Evolutionary conservation across 2,113 vertebrate species (phyloP), one percentile per base, ranked within the genome.

Genomic region (Oncorhynchus gorbuscha): DNA sequence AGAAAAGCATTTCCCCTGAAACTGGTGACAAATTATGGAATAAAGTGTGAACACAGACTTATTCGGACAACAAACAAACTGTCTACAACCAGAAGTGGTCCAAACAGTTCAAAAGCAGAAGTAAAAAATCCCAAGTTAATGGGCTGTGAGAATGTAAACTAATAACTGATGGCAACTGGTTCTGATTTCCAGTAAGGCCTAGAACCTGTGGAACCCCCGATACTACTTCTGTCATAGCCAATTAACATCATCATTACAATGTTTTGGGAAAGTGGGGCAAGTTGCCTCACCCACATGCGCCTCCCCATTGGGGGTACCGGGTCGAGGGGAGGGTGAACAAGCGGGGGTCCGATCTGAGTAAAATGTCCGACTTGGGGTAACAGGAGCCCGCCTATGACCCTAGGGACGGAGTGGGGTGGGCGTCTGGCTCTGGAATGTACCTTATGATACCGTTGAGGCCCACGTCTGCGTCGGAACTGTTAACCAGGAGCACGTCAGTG

Each of bases 381-480:
- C 76, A 84, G 77, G 80, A 76, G 75, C 76, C 26, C 61, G 77
- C 79, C 84, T 69, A 79, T 69, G 69, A 65, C 65, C 30, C 20
- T 80, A 9, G 59, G 59, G 59, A 9, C 9, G 2, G 59, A 62
- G 59, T n/a, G n/a, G n/a, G 59, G 59, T n/a, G 20, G n/a, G n/a
- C 2, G 9, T 45, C 39, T 45, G 39, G 8, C 39, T 39, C 39
- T 39, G 59, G 0, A 0, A 76, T 89, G 68, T 93, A 99, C 98
- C 97, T 99, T 85, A 98, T 92, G n/a, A 97, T 92, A 0, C 96
- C 96, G 13, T 99, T 99, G 76, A 92, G 58, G 9, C 95, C 95
- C 32, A 95, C 89, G n/a, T 99, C 98, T 3, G 94, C 91, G 9
- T 99, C 98, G 0, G 97, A 97, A 76, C 95, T 94, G 74, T 95